Percentiles rank a stretch among this genome's conserved stretches.
These are phyloP conservation scores for Lagopus muta DNA, from an alignment of 2,113 vertebrate genomes.

Conservation along the genomic window DNA sequence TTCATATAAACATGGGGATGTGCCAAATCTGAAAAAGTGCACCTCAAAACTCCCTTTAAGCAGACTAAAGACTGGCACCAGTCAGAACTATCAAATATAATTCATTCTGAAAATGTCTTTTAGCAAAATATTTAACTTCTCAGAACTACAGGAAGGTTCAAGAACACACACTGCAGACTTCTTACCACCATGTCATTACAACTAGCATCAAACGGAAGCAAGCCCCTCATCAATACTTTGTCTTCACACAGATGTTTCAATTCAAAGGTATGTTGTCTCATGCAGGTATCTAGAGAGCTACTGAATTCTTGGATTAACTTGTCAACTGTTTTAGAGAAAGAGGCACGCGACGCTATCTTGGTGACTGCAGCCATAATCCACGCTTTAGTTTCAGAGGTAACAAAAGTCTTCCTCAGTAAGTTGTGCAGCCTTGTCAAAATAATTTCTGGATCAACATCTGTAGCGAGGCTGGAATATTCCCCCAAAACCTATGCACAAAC, in stretches of 20 bases:
- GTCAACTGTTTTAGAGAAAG: conserved; percentile 69
- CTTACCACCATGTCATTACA: conserved; percentile 79
- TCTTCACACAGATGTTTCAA: conserved; percentile 86
- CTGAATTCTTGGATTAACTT: conserved; percentile 80
- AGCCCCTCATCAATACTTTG: conserved; percentile 77
- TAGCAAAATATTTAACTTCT: background rate
- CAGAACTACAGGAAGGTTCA: background rate
- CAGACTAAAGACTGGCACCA: background rate
- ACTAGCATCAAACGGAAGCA: conserved; percentile 78
- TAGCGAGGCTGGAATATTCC: conserved; percentile 87
- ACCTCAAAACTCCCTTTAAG: background rate
- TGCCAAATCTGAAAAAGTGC: background rate
- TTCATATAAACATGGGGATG: background rate
- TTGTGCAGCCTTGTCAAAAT: conserved; percentile 81
- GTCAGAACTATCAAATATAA: background rate
- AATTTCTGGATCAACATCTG: conserved; percentile 77
- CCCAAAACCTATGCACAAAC: conserved; percentile 86
- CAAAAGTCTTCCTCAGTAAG: conserved; percentile 79
- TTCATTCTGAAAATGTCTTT: background rate
- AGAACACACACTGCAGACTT: background rate
- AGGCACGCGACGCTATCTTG: conserved; percentile 80
- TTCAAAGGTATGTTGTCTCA: conserved; percentile 91
- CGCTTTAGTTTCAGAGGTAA: conserved; percentile 88
- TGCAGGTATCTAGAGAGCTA: conserved; percentile 85
- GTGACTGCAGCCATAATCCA: conserved; percentile 91